Evolutionary conservation across 2,797 vertebrate genomes (phyloP).

Genomic region (Sphenodon punctatus): DNA sequence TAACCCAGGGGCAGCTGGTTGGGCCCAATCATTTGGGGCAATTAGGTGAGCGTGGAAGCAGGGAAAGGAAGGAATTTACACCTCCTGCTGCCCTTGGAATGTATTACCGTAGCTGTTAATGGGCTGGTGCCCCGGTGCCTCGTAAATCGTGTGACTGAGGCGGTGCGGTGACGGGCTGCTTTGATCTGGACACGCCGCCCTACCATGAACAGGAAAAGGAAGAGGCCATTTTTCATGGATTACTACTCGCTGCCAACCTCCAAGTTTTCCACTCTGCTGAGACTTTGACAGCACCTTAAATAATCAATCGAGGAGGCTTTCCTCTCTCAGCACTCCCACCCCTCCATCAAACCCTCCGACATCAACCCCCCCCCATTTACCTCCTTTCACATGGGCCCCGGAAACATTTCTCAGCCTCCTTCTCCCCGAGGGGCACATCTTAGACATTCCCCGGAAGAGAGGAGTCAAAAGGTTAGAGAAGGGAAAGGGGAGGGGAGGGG

Average conservation of each 20-base stretch:
- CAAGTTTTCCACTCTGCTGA: conserved; percentile 81
- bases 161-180: conserved; percentile 50
- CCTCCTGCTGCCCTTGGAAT: conserved; percentile 70
- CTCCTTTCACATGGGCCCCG: conserved; percentile 52
- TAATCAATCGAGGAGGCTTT: conserved; percentile 75
- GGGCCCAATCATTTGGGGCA: not conserved
- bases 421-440: conserved; percentile 1
- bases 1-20: conserved; percentile 34
- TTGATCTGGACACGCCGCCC: conserved; percentile 84
- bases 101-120: conserved; percentile 75
- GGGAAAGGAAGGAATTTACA: conserved; percentile 65
- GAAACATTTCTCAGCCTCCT: conserved; percentile 33
- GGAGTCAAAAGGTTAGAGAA: conserved; percentile 8
- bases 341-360: not conserved
- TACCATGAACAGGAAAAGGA: conserved; percentile 79
- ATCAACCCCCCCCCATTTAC: conserved; percentile 41
- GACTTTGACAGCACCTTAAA: conserved; percentile 79
- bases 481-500: not conserved
- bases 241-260: conserved; percentile 72
- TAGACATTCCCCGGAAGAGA: not conserved
- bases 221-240: conserved; percentile 84
- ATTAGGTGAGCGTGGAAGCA: conserved; percentile 56
- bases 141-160: conserved; percentile 79
- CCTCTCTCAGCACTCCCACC: conserved; percentile 35
- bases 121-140: conserved; percentile 77